These are phyloP conservation scores for Tolypeutes matacus DNA, from an alignment of 2,797 vertebrate genomes.

Conservation along the genomic window DNA sequence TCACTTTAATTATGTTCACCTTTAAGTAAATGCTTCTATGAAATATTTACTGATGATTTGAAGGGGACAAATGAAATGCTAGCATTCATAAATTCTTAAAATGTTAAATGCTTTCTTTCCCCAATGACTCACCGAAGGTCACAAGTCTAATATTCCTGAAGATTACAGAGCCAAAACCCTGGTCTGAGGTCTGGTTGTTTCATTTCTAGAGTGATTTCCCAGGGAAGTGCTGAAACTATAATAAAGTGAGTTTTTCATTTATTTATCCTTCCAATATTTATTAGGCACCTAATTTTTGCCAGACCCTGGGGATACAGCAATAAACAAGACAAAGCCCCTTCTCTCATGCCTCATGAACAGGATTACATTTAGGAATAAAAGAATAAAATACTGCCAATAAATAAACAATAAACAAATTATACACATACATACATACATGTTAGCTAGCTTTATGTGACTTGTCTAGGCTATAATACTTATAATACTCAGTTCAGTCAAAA, in stretches of 20 bases:
- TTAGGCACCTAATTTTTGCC: neutral
- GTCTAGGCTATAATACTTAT: too few relatives aligned
- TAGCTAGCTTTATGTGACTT: too few relatives aligned
- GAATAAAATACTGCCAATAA: neutral
- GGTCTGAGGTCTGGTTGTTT: neutral
- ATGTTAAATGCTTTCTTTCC: neutral
- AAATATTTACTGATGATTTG: neutral
- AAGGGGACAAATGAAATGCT: neutral
- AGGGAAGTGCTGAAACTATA: neutral
- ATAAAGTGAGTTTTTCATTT: neutral
- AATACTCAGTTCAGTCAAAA: too few relatives aligned
- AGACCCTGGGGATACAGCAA: neutral
- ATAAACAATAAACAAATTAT: neutral
- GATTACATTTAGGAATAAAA: neutral
- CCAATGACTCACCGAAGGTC: neutral
- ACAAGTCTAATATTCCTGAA: neutral
- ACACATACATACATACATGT: too few relatives aligned
- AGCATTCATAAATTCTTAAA: neutral
- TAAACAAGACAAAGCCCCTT: neutral
- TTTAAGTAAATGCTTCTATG: neutral
- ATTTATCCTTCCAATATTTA: neutral
- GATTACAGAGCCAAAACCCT: rapidly evolving
- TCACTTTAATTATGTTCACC: neutral
- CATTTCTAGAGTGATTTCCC: neutral
- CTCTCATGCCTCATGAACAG: neutral